phyloP scores from a whole-genome alignment of 2,113 vertebrate species.

The Peromyscus californicus region DNA sequence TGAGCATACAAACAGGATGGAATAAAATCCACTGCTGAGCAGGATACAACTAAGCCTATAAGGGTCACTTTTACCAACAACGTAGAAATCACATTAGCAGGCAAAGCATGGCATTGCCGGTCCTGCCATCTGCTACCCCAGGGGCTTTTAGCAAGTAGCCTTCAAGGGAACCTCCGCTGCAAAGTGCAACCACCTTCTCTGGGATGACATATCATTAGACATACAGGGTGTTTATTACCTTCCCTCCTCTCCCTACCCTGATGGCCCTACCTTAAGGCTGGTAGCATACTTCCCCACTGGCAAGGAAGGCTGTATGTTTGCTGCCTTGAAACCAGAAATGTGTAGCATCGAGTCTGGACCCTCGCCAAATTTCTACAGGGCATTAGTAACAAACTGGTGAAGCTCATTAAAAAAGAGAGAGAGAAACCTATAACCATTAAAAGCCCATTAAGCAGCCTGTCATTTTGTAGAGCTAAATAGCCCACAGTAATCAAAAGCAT shows the following conservation, averaged over 20 bases:
- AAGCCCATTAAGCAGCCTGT: conserved; percentile 99
- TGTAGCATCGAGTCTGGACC: conserved; percentile 93
- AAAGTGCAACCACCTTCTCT: conserved; percentile 74
- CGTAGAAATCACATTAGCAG: neutral
- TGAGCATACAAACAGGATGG: neutral
- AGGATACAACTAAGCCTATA: conserved; percentile 1
- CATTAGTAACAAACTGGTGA: conserved; percentile 99
- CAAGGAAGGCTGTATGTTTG: conserved; percentile 90
- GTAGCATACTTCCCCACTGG: conserved; percentile 86
- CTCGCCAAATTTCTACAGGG: conserved; percentile 97
- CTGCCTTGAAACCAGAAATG: conserved; percentile 91
- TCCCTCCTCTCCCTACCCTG: conserved; percentile 72
- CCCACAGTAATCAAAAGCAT: conserved; percentile 99
- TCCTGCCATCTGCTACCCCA: neutral
- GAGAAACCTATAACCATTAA: conserved; percentile 99
- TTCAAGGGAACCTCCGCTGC: conserved; percentile 77
- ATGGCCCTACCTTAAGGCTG: conserved; percentile 82
- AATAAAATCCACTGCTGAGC: neutral
- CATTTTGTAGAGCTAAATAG: conserved; percentile 99
- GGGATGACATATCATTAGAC: conserved; percentile 80
- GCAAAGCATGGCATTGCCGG: neutral
- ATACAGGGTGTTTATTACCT: conserved; percentile 79
- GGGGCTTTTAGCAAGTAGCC: conserved; percentile 73
- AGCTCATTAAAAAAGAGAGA: conserved; percentile 96
- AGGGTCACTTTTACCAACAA: neutral